Evolutionary conservation across 2,797 vertebrate species (phyloP), one percentile per base, ranked within the genome.

Genomic region (Myotis pilosus): DNA sequence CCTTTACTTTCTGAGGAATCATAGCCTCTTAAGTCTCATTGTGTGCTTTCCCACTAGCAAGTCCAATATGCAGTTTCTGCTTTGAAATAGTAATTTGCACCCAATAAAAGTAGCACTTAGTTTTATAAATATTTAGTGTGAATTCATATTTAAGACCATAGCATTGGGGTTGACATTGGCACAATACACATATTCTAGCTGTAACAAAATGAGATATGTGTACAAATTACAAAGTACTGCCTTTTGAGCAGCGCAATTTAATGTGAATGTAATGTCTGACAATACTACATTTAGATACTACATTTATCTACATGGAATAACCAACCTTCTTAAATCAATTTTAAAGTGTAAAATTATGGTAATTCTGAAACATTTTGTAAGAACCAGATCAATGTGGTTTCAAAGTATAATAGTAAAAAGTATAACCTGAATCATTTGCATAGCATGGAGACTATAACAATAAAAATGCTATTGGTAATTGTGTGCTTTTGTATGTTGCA

Each of bases 1-100:
- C 41, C 13, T 82, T 87, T 51, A 57, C n/a, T 87, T 84, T 89
- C 33, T n/a, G 55, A 95, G 22, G 11, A 6, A 57, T 19, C 20
- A 5, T 8, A 71, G 4, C 64, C 44, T 87, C 20, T 72, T 62
- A 83, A 20, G 6, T 79, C 15, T 41, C 33, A 57, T 5, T 17
- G 22, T 71, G 1, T 87, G 41, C 11, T 80, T 81, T 89, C 20
- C 36, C 11, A 78, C 57, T 66, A 87, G 13, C 4, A 80, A 57
- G 23, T 81, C 47, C 76, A 76, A 57, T 33, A 4, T 69, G 19
- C 64, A 71, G 6, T 81, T 60, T 7, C 79, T 89, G 36, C 41
- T 92, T 94, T 89, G 51, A 89, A 89, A 92, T 64, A 80, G 20
- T 74, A 30, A 66, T 89, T 78, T 80, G 5, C 25, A 47, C 9